Conservation (phyloP, 2,888 invertebrate genomes). For the Heteropelma amictum region DNA sequence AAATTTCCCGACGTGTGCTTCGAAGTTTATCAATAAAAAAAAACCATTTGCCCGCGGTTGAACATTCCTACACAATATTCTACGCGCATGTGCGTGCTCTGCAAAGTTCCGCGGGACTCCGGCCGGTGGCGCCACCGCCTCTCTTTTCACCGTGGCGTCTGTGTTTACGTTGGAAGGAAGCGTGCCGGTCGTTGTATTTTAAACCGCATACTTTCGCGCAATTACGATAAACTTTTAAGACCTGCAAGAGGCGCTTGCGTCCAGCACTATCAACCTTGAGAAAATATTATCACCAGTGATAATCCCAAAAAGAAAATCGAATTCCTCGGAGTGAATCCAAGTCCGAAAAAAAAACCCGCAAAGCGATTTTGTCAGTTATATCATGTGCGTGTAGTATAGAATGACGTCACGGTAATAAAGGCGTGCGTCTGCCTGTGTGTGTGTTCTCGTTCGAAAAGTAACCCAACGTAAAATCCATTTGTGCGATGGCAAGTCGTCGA, state of each 20-base stretch:
- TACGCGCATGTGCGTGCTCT: constrained; percentile 35
- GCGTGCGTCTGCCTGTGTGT: too few species aligned
- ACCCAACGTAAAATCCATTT: neutral
- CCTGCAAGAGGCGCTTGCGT: neutral
- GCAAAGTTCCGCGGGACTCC: constrained; percentile 1
- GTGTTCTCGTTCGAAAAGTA: neutral
- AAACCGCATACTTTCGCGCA: constrained; percentile 21
- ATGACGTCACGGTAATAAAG: constrained; percentile 1
- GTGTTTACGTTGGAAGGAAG: constrained; percentile 36
- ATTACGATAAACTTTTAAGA: neutral
- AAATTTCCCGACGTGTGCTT: too few species aligned
- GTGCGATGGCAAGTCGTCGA: constrained; percentile 30
- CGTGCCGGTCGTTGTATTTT: constrained; percentile 24
- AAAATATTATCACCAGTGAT: neutral
- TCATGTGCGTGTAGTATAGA: neutral
- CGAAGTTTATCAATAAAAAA: too few species aligned
- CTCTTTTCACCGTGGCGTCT: constrained; percentile 9
- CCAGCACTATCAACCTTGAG: neutral
- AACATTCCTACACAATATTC: too few species aligned
- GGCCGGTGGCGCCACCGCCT: constrained; percentile 33
- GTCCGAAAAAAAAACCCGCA: neutral
- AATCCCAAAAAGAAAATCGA: neutral
- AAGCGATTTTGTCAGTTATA: neutral
- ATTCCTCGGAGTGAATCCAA: neutral
- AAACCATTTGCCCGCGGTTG: too few species aligned